A percentile compares a stretch with the other conserved stretches of the same genome.
Conservation (phyloP, 1,140 invertebrate genomes). For the Phocides pigmalion region DNA sequence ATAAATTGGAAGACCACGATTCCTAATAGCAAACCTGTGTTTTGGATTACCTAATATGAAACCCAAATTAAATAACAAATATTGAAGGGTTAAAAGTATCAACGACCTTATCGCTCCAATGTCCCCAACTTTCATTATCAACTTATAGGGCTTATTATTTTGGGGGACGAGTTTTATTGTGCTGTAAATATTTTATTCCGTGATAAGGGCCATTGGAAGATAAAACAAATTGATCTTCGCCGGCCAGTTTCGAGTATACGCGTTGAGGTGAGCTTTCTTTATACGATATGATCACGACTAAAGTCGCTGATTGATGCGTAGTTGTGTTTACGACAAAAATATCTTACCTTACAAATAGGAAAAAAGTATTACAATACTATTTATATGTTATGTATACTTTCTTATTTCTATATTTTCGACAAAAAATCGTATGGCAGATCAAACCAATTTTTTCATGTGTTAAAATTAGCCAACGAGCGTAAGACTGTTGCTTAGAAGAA, state of each 20-base stretch:
- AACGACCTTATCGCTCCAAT: constrained; percentile 21
- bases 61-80: constrained; percentile 28
- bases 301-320: neutral
- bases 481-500: too few species aligned
- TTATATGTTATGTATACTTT: too few species aligned
- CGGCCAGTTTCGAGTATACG: constrained; percentile 48
- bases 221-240: constrained; percentile 76
- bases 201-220: constrained; percentile 69
- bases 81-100: constrained; percentile 28
- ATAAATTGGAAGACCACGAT: neutral
- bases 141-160: constrained; percentile 77
- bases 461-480: too few species aligned
- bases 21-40: constrained; percentile 22
- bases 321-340: neutral
- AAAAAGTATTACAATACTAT: neutral
- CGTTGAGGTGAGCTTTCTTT: neutral
- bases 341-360: neutral
- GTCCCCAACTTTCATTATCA: constrained; percentile 59
- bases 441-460: too few species aligned
- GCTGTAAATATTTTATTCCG: constrained; percentile 78
- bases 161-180: constrained; percentile 71
- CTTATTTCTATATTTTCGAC: too few species aligned
- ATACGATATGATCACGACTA: neutral
- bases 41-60: constrained; percentile 15
- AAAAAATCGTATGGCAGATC: too few species aligned